Base-by-base conservation (phyloP, 2,113 vertebrate genomes). In the Proterorhinus semilunaris region DNA sequence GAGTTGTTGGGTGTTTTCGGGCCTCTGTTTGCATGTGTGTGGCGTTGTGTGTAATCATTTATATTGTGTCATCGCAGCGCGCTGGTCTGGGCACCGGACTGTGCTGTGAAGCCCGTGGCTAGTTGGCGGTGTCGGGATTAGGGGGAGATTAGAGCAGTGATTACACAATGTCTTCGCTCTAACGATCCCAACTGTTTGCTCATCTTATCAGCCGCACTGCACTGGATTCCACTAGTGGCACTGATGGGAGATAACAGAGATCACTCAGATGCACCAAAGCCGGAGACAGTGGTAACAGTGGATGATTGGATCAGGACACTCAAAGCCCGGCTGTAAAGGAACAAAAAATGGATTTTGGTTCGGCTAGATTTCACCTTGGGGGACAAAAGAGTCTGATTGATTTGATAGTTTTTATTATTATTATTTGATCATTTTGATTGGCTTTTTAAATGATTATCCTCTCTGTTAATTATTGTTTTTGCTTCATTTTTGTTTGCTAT, bases 141-240 rank as follows among this genome's bases (percentile, higher is more conserved):
- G 82, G 72, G 83, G 71, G 86, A 93, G 92, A 92, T 93, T 92
- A 92, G 84, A 84, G 87, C 49, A 54, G 83, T 93, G 92, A 92
- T 93, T 92, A 92, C 90, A 93, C 92, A 93, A 90, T 89, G 86
- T 92, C 91, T 92, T 92, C 84, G 92, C 92, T 91, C 92, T 93
- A 93, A 93, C 92, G 92, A 92, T 91, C 90, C 86, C 79, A 82
- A 87, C 90, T 93, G 92, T 93, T 93, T 93, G 91, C 89, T 93
- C 92, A 85, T 91, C 88, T 93, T 93, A 93, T 93, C 92, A 82
- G 86, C 83, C 74, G 78, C 54, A 77, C 83, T 72, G 90, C 91
- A 93, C 90, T 83, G 85, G 87, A 91, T 90, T 88, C 85, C 83
- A 87, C 57, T 47, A 76, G 77, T 82, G 79, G 78, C 74, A 74